Percentiles rank a stretch among this genome's conserved stretches.
Conservation (phyloP, 2,113 vertebrate genomes). For the Heterotilapia buettikoferi region DNA sequence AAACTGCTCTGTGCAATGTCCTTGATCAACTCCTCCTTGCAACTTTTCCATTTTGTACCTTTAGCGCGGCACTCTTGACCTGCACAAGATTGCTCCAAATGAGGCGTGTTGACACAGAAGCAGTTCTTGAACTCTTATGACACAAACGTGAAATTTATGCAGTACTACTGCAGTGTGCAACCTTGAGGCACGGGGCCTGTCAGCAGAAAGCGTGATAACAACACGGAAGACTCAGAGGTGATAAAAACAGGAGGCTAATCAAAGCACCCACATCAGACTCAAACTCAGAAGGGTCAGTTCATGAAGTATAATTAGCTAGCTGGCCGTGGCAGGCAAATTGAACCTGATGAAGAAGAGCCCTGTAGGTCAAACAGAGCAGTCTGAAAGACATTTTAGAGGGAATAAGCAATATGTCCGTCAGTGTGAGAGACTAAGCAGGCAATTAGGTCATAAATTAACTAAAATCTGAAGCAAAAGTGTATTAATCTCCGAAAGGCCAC, state of each 20-base stretch:
- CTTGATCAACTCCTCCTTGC: slow-evolving; percentile 20
- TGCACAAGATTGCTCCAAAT: slow-evolving; percentile 40
- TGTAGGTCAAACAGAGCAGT: slow-evolving; percentile 54
- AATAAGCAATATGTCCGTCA: slow-evolving; percentile 58
- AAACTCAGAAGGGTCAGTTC: slow-evolving; percentile 64
- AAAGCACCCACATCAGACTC: slow-evolving; percentile 59
- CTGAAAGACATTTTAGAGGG: slow-evolving; percentile 52
- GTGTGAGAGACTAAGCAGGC: slow-evolving; percentile 35
- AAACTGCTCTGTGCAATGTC: not conserved
- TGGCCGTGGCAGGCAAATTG: slow-evolving; percentile 63
- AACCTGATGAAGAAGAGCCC: slow-evolving; percentile 63
- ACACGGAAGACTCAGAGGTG: slow-evolving; percentile 57
- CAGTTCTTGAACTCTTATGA: slow-evolving; percentile 50
- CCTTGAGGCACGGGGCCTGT: slow-evolving; percentile 60
- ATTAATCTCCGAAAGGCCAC: slow-evolving; percentile 7
- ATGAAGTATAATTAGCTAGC: slow-evolving; percentile 70
- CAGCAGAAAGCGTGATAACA: slow-evolving; percentile 68
- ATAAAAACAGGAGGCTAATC: slow-evolving; percentile 71
- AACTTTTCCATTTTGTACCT: slow-evolving; percentile 12
- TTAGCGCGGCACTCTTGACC: slow-evolving; percentile 19
- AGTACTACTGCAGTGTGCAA: slow-evolving; percentile 51
- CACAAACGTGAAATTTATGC: slow-evolving; percentile 51
- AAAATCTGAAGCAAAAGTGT: slow-evolving; percentile 35
- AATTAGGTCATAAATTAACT: slow-evolving; percentile 64
- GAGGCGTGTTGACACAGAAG: slow-evolving; percentile 48